Evolutionary conservation across 2,797 vertebrate species (phyloP), one percentile per base, ranked within the genome.

Genomic region (Lates japonicus): DNA sequence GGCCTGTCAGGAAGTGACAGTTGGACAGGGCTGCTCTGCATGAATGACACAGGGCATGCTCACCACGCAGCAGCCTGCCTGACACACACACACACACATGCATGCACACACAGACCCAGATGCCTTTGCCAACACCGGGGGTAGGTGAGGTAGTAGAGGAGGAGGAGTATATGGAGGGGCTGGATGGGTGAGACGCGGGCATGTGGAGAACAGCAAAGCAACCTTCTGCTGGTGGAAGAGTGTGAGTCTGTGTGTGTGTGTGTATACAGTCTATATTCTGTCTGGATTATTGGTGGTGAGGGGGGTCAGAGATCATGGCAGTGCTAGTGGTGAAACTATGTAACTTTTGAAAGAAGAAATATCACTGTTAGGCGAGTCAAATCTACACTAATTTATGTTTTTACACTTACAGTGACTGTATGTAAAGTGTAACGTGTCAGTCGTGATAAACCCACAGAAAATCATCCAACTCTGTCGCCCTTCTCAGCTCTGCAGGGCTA

Each of bases 21-120:
- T 97, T 97, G 97, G 97, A 97, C 96, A 97, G 97, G 94, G 95
- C 95, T 91, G 93, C 96, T 96, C 96, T 90, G 96, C 94, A 81
- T 97, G 97, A 97, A 96, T 97, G 97, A 97, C 97, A 98, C 97
- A 97, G 98, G 97, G 96, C 97, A 95, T 48, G 94, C 93, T 96
- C 96, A 91, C 93, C 91, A 95, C 96, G 93, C 96, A 94, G 90
- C 96, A 96, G 96, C 80, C 86, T 81, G 88, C 90, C 96, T 93
- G 95, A 94, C 93, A 94, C 94, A 89, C 96, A 91, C 89, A 91
- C 84, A 84, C 80, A 74, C 85, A 92, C 91, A 94, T 90, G 12
- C 92, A 94, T 94, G 88, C 84, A 68, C 84, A 54, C 78, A 73
- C 91, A 93, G 94, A 92, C 83, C 90, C 94, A 82, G 88, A 90